phyloP scores from a whole-genome alignment of 2,888 invertebrate genomes.

The Cybosia mesomella region DNA sequence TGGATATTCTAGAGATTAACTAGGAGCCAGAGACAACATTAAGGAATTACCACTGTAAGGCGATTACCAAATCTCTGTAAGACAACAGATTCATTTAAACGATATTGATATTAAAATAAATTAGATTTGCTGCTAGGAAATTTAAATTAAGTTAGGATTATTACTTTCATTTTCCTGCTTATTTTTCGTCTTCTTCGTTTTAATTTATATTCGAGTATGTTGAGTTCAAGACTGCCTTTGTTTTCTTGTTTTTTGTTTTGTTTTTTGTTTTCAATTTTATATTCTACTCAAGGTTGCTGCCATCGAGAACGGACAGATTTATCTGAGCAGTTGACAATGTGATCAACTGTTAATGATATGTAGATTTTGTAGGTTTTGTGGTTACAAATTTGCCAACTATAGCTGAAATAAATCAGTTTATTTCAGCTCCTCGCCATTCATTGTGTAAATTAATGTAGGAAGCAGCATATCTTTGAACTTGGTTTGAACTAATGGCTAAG shows the following conservation, averaged over 20 bases:
- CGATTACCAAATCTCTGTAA: slow-evolving; percentile 49
- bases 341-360: no score
- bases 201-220: background rate
- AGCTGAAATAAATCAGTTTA: no score
- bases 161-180: background rate
- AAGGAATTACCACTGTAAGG: slow-evolving; percentile 60
- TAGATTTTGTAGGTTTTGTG: no score
- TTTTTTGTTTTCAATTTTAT: background rate
- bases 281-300: no score
- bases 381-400: no score
- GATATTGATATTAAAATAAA: slow-evolving; percentile 40
- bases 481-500: no score
- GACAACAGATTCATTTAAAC: slow-evolving; percentile 38
- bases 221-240: background rate
- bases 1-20: slow-evolving; percentile 54
- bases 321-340: no score
- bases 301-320: no score
- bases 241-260: no score
- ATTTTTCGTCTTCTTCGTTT: background rate
- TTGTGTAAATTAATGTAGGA: no score
- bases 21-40: slow-evolving; percentile 57
- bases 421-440: no score
- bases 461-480: no score
- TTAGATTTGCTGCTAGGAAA: background rate
- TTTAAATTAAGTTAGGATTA: background rate